phyloP scores from a whole-genome alignment of 2,113 vertebrate genomes.

The Maccullochella peelii region DNA sequence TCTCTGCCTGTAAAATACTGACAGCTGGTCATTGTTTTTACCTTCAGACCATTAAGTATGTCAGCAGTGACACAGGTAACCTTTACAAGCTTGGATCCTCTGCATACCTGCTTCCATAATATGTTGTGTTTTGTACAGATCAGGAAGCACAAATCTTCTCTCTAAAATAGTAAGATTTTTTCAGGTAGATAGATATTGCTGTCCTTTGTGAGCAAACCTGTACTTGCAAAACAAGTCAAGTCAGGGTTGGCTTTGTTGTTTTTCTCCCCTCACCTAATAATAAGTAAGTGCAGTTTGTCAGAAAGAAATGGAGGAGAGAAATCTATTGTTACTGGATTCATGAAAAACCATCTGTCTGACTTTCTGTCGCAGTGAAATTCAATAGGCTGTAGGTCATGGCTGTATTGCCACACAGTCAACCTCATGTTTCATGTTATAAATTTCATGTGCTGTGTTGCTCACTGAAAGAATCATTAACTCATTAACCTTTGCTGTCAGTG shows the following conservation, averaged over 20 bases:
- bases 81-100: background rate
- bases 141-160: background rate
- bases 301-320: slow-evolving; percentile 21
- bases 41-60: background rate
- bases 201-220: slow-evolving; percentile 6
- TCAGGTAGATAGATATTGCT: background rate
- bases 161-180: background rate
- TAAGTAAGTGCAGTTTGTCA: background rate
- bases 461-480: slow-evolving; percentile 49
- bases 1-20: background rate
- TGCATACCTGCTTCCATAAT: background rate
- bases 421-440: slow-evolving; percentile 7
- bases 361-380: slow-evolving; percentile 24
- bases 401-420: background rate
- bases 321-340: slow-evolving; percentile 8
- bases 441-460: background rate
- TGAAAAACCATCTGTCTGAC: slow-evolving; percentile 18
- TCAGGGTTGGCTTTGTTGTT: background rate
- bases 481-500: slow-evolving; percentile 9
- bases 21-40: slow-evolving; percentile 13
- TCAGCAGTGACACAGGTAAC: background rate
- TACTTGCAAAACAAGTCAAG: slow-evolving; percentile 17
- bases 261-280: background rate
- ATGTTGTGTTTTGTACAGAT: background rate
- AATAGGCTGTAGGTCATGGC: background rate